Conservation (phyloP, 2,888 invertebrate genomes). For the Chrysolina oricalcia region DNA sequence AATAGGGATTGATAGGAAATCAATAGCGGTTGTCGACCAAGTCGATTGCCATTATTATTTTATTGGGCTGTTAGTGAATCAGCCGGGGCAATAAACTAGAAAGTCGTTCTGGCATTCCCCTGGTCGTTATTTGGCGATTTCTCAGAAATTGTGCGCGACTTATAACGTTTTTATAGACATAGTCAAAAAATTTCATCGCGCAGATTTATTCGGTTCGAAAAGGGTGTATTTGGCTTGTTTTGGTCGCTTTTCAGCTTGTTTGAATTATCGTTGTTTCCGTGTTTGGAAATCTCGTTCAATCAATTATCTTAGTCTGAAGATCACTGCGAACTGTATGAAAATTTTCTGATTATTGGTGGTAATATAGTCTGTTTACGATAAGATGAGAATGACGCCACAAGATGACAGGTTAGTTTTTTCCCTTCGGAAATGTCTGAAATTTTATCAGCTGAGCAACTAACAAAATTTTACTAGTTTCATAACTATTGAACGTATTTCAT, state of each 20-base stretch:
- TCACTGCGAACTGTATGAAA: too few relatives aligned
- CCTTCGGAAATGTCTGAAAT: too few relatives aligned
- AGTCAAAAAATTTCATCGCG: slow-evolving; percentile 28
- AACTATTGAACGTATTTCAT: too few relatives aligned
- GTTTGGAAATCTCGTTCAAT: not conserved
- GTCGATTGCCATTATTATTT: slow-evolving; percentile 48
- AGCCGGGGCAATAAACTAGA: slow-evolving; percentile 39
- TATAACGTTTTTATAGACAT: slow-evolving; percentile 33
- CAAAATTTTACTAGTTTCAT: too few relatives aligned
- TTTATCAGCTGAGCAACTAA: too few relatives aligned
- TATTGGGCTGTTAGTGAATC: slow-evolving; percentile 43
- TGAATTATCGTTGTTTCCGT: not conserved
- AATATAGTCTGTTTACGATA: too few relatives aligned
- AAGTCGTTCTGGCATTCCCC: slow-evolving; percentile 26
- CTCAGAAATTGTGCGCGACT: slow-evolving; percentile 10
- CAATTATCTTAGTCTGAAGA: too few relatives aligned
- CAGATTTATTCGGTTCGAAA: slow-evolving; percentile 8
- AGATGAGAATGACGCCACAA: too few relatives aligned
- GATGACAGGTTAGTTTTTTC: too few relatives aligned
- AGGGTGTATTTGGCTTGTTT: not conserved
- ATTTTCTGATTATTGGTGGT: too few relatives aligned
- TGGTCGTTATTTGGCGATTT: slow-evolving; percentile 2
- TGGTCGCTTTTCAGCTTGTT: not conserved
- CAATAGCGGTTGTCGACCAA: slow-evolving; percentile 41
- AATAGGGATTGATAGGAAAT: slow-evolving; percentile 44